Evolutionary conservation across 2,888 invertebrate genomes (phyloP).

Genomic region (Amblyteles armatorius): DNA sequence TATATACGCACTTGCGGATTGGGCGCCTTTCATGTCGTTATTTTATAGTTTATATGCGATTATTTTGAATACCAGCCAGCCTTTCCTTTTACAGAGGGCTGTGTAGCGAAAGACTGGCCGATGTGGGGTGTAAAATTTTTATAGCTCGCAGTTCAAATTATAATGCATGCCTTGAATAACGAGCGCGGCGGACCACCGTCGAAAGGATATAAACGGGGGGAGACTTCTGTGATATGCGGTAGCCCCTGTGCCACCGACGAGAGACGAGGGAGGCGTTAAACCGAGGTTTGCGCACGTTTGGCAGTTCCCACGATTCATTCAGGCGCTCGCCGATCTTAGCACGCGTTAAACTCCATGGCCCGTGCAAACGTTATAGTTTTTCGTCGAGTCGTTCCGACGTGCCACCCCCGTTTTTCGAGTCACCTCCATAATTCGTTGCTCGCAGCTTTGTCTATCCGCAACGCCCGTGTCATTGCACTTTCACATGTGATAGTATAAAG

Average conservation of each 20-base stretch:
- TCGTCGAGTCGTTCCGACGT: slow-evolving; percentile 24
- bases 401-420: slow-evolving; percentile 45
- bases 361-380: slow-evolving; percentile 70
- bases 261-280: slow-evolving; percentile 28
- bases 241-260: slow-evolving; percentile 40
- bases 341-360: slow-evolving; percentile 77
- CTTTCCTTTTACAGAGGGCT: neutral
- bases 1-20: neutral
- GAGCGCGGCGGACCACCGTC: slow-evolving; percentile 6
- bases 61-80: neutral
- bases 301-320: slow-evolving; percentile 76
- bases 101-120: neutral
- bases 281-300: slow-evolving; percentile 69
- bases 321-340: slow-evolving; percentile 57
- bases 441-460: slow-evolving; percentile 10
- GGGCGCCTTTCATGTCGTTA: neutral
- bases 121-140: slow-evolving; percentile 29
- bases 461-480: neutral
- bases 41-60: slow-evolving; percentile 8
- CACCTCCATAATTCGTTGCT: slow-evolving; percentile 28
- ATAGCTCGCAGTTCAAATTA: slow-evolving; percentile 26
- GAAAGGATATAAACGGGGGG: slow-evolving; percentile 19
- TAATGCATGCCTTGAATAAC: slow-evolving; percentile 22
- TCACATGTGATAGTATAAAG: neutral
- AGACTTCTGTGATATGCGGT: neutral